These are phyloP conservation scores for Pollenia griseotomentosa DNA, from an alignment of 2,888 invertebrate genomes.

Conservation along the genomic window DNA sequence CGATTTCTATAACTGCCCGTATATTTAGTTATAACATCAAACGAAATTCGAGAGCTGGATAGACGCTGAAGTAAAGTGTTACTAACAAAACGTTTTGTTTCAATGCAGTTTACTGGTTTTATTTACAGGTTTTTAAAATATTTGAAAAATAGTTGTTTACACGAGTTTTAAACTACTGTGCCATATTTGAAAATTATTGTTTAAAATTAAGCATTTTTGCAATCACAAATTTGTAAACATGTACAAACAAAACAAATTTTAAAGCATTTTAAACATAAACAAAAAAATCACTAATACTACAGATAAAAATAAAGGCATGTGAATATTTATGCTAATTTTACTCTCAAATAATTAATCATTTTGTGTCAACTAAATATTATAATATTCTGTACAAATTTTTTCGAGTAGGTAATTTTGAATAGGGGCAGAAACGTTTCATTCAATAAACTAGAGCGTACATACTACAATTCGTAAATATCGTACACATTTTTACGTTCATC, in stretches of 20 bases:
- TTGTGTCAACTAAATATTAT: slow-evolving; percentile 13
- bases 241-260: slow-evolving; percentile 1
- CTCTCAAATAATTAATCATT: slow-evolving; percentile 43
- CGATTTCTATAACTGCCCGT: too few relatives aligned
- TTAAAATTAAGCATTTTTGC: background rate
- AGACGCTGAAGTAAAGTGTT: too few relatives aligned
- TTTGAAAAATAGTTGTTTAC: too few relatives aligned
- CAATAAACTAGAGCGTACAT: slow-evolving; percentile 2
- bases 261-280: slow-evolving; percentile 25
- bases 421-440: slow-evolving; percentile 5
- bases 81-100: too few relatives aligned
- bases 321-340: slow-evolving; percentile 27
- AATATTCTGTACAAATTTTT: slow-evolving; percentile 13
- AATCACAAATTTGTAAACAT: slow-evolving; percentile 35
- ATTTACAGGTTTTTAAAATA: too few relatives aligned
- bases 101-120: too few relatives aligned
- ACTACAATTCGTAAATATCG: background rate
- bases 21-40: too few relatives aligned
- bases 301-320: background rate
- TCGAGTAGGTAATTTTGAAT: slow-evolving; percentile 15
- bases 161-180: background rate
- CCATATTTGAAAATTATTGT: background rate
- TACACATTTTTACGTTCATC: slow-evolving; percentile 46
- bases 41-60: too few relatives aligned
- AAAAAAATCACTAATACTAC: slow-evolving; percentile 15